A percentile compares a stretch with the other conserved stretches of the same genome.
Conservation (phyloP, 2,888 invertebrate species). For the Hydraecia micacea region DNA sequence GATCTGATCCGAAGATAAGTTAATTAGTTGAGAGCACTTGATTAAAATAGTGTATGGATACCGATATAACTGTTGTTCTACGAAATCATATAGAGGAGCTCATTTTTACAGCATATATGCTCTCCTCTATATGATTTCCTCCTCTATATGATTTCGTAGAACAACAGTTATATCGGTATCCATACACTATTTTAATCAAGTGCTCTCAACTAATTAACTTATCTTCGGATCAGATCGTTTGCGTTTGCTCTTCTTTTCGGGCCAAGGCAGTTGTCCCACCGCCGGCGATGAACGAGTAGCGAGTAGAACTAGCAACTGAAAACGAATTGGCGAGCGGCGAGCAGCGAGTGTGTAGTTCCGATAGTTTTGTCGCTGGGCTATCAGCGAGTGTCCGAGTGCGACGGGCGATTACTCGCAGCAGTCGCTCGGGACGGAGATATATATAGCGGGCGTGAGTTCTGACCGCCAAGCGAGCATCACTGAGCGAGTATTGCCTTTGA, state of each 20-base stretch:
- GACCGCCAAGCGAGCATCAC: too few species aligned
- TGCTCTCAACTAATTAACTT: conserved; percentile 61
- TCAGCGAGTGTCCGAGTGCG: too few species aligned
- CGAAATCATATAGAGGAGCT: neutral
- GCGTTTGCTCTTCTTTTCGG: neutral
- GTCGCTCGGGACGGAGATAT: too few species aligned
- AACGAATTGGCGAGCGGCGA: too few species aligned
- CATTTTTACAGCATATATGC: neutral
- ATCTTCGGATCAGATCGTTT: conserved; percentile 61
- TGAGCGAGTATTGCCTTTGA: too few species aligned
- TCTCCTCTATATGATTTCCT: neutral
- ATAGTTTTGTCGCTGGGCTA: too few species aligned
- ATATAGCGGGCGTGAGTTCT: too few species aligned
- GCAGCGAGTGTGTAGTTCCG: too few species aligned
- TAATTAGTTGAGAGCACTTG: conserved; percentile 58
- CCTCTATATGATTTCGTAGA: conserved; percentile 8
- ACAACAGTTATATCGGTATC: conserved; percentile 33
- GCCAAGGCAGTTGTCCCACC: too few species aligned
- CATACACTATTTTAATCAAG: conserved; percentile 47
- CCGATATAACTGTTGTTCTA: conserved; percentile 36
- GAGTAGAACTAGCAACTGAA: too few species aligned
- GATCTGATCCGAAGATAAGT: conserved; percentile 61
- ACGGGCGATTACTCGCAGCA: too few species aligned
- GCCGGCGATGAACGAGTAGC: too few species aligned
- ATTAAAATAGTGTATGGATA: conserved; percentile 45